Conservation (phyloP, 2,888 invertebrate genomes). For the Leistus spinibarbis region DNA sequence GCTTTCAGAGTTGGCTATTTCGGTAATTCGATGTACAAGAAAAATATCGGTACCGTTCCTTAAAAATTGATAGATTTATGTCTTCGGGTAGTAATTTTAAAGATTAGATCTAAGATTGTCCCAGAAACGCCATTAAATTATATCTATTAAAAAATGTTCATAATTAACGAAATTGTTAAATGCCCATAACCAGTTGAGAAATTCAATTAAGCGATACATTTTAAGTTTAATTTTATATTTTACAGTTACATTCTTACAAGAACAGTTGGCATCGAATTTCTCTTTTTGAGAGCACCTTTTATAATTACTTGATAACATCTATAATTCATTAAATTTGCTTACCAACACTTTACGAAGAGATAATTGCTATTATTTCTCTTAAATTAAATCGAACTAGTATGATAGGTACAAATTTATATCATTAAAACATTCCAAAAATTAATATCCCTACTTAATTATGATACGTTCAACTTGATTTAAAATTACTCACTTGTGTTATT, state of each 20-base stretch:
- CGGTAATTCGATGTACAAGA: too few relatives aligned
- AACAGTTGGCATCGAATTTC: not conserved
- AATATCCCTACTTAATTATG: not conserved
- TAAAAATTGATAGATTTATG: too few relatives aligned
- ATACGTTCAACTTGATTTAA: not conserved
- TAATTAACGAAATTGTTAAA: too few relatives aligned
- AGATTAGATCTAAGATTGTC: too few relatives aligned
- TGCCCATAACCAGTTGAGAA: not conserved
- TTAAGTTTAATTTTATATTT: too few relatives aligned
- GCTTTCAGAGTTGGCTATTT: too few relatives aligned
- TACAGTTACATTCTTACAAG: not conserved
- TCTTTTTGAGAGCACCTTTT: not conserved
- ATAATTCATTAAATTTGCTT: slow-evolving; percentile 5
- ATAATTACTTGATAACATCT: not conserved
- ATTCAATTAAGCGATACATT: not conserved
- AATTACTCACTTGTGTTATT: too few relatives aligned
- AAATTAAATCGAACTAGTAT: not conserved
- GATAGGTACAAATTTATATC: not conserved
- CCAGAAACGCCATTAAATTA: too few relatives aligned
- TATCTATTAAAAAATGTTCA: too few relatives aligned
- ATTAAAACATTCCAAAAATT: not conserved
- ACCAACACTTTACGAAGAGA: not conserved
- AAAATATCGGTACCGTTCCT: too few relatives aligned
- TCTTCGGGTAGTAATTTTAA: too few relatives aligned
- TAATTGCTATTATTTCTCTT: not conserved